These are phyloP conservation scores for Potorous gilbertii DNA, from an alignment of 2,797 vertebrate species.

Conservation along the genomic window DNA sequence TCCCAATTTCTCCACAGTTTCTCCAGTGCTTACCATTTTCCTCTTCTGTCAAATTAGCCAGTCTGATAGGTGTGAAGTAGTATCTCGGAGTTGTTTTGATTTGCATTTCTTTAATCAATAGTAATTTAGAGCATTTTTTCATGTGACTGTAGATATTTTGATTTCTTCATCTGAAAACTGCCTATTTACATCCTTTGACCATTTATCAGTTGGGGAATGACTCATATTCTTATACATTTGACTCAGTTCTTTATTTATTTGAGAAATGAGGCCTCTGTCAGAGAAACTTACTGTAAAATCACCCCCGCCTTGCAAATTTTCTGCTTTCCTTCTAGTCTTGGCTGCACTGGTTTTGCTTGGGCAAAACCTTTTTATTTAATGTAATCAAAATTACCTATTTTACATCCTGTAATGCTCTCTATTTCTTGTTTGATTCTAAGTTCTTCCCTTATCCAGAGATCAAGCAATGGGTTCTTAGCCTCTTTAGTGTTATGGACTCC, in stretches of 20 bases:
- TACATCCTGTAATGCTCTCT: background rate
- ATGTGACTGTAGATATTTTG: background rate
- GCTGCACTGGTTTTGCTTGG: background rate
- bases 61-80: background rate
- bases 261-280: background rate
- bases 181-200: background rate
- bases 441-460: background rate
- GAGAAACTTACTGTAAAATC: background rate
- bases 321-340: background rate
- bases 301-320: background rate
- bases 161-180: background rate
- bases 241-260: background rate
- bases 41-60: background rate
- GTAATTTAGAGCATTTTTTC: background rate
- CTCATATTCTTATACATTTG: background rate
- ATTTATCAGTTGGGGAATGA: background rate
- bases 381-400: background rate
- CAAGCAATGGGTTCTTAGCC: background rate
- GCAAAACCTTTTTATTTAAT: background rate
- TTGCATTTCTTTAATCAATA: background rate
- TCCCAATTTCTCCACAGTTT: background rate
- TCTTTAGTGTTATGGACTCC: background rate
- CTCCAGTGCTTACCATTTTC: background rate
- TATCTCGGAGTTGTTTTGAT: background rate
- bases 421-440: background rate